Percentiles rank a stretch among this genome's conserved stretches.
Evolutionary conservation across 2,888 invertebrate species (phyloP).

Genomic region (Exocentrus adspersus): DNA sequence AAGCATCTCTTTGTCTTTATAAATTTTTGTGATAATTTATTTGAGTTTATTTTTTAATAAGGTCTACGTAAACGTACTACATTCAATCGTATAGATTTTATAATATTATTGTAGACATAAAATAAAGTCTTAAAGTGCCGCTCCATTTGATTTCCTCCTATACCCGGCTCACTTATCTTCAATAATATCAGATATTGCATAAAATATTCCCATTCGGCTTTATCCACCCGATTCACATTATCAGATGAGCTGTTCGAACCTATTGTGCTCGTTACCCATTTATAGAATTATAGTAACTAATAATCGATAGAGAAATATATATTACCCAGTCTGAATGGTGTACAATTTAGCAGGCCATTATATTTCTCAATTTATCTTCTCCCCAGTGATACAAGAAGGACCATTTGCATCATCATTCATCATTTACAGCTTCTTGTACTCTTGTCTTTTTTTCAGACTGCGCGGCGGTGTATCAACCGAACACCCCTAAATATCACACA

Average conservation of each 20-base stretch:
- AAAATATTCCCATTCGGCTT: neutral
- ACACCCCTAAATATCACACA: neutral
- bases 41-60: too few relatives aligned
- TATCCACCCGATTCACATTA: neutral
- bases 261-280: neutral
- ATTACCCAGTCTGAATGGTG: neutral
- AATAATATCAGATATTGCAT: neutral
- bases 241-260: neutral
- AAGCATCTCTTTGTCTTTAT: too few relatives aligned
- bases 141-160: neutral
- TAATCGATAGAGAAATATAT: conserved; percentile 1
- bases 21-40: too few relatives aligned
- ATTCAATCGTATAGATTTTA: too few relatives aligned
- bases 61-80: too few relatives aligned
- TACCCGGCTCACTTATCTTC: neutral
- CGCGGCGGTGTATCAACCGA: neutral
- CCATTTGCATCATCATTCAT: conserved; percentile 1
- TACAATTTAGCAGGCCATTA: neutral
- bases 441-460: conserved; percentile 1
- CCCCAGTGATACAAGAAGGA: neutral
- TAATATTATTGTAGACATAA: too few relatives aligned
- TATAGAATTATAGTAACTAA: neutral
- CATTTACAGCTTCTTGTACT: neutral
- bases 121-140: neutral
- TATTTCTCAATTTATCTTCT: neutral